phyloP scores from a whole-genome alignment of 1,140 invertebrate genomes.

The Sinonovacula constricta region DNA sequence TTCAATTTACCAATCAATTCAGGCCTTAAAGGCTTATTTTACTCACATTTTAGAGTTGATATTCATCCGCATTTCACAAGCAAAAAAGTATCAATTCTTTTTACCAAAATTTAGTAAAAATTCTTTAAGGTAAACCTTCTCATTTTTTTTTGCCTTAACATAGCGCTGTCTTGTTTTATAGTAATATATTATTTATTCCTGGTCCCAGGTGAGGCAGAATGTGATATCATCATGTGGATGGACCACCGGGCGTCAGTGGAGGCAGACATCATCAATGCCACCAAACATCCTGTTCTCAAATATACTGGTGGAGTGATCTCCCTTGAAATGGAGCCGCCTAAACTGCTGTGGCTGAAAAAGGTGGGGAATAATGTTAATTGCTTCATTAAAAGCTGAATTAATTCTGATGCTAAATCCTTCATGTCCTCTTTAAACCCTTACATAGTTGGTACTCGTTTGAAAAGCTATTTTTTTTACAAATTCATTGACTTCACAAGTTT shows the following conservation, averaged over 20 bases:
- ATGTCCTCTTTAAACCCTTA: too few relatives aligned
- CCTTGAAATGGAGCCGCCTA: slow-evolving; percentile 96
- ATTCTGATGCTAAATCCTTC: too few relatives aligned
- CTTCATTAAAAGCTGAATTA: too few relatives aligned
- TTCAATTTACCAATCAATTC: too few relatives aligned
- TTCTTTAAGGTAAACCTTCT: not conserved
- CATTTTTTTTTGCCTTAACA: not conserved
- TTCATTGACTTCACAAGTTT: too few relatives aligned
- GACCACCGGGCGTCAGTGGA: slow-evolving; percentile 93
- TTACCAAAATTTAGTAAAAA: not conserved
- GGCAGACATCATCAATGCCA: slow-evolving; percentile 89
- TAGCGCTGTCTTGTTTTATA: not conserved
- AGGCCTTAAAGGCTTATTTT: too few relatives aligned
- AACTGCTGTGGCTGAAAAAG: slow-evolving; percentile 95
- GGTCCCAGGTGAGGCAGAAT: slow-evolving; percentile 82
- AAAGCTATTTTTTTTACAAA: too few relatives aligned
- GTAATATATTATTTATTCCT: not conserved
- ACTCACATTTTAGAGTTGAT: too few relatives aligned
- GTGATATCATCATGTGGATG: slow-evolving; percentile 98
- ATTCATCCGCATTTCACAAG: too few relatives aligned
- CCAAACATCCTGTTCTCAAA: slow-evolving; percentile 86
- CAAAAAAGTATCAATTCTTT: too few relatives aligned
- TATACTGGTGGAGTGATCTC: slow-evolving; percentile 95
- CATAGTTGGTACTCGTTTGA: too few relatives aligned
- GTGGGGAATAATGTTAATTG: too few relatives aligned